Percentiles rank a stretch among this genome's conserved stretches.
phyloP scores from a whole-genome alignment of 2,113 vertebrate species.

The Hirundichthys speculiger region DNA sequence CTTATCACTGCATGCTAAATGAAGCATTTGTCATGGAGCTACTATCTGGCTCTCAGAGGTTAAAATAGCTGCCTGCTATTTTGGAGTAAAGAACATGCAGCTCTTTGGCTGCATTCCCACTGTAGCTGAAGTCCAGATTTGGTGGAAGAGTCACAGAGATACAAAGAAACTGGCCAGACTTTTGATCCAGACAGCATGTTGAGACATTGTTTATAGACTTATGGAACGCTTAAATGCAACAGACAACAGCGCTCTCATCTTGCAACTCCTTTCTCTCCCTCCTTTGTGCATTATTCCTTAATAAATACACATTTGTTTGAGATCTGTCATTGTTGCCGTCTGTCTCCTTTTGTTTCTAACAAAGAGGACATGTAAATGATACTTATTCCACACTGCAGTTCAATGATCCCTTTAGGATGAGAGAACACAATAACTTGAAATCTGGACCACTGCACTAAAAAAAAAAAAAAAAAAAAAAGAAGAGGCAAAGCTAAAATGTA shows the following conservation, averaged over 20 bases:
- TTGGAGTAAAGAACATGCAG: constrained; percentile 64
- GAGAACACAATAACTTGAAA: constrained; percentile 44
- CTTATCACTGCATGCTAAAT: constrained; percentile 55
- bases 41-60: constrained; percentile 44
- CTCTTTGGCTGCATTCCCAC: constrained; percentile 59
- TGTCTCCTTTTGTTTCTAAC: constrained; percentile 7
- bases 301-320: constrained; percentile 19
- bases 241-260: constrained; percentile 31
- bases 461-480: neutral
- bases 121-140: constrained; percentile 51
- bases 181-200: constrained; percentile 57
- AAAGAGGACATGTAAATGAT: constrained; percentile 22
- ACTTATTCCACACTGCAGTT: constrained; percentile 39
- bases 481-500: constrained; percentile 36
- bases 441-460: constrained; percentile 28
- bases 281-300: constrained; percentile 4
- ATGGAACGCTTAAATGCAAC: constrained; percentile 56
- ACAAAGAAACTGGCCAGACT: constrained; percentile 54
- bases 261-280: constrained; percentile 1
- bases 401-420: constrained; percentile 37
- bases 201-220: constrained; percentile 60
- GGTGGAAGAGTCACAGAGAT: constrained; percentile 39
- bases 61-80: constrained; percentile 71
- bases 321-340: constrained; percentile 6
- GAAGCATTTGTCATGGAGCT: constrained; percentile 56